Conservation (phyloP, 1,140 invertebrate species). For the Orussus abietinus region DNA sequence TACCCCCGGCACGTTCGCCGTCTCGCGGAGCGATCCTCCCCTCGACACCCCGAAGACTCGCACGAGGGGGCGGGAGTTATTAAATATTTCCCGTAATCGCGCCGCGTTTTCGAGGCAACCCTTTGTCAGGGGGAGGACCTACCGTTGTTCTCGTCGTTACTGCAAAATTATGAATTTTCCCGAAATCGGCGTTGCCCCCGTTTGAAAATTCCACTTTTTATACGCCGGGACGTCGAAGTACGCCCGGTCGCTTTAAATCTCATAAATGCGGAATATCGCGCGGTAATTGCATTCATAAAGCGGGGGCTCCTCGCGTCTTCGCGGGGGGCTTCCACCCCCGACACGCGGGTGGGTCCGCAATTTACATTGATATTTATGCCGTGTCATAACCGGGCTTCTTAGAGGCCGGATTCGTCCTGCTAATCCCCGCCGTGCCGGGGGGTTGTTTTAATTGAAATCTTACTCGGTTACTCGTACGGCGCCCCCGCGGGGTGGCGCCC, state of each 20-base stretch:
- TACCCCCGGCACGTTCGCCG: constrained; percentile 17
- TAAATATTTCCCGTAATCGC: too few species aligned
- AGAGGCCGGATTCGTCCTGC: constrained; percentile 49
- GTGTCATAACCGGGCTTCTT: constrained; percentile 49
- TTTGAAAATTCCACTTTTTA: too few species aligned
- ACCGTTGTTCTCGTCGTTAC: too few species aligned
- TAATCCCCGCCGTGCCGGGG: constrained; percentile 49
- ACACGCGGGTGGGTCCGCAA: constrained; percentile 35
- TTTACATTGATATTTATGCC: constrained; percentile 56
- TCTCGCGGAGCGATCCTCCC: too few species aligned
- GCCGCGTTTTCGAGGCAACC: too few species aligned
- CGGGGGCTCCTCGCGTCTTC: neutral
- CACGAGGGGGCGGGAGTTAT: too few species aligned
- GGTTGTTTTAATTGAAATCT: constrained; percentile 57
- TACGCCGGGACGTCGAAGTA: too few species aligned
- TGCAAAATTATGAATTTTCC: too few species aligned
- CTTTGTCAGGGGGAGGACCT: too few species aligned
- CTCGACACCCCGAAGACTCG: too few species aligned
- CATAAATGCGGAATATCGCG: constrained; percentile 49
- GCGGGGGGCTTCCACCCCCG: constrained; percentile 25
- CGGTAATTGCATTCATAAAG: constrained; percentile 50
- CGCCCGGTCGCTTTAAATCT: constrained; percentile 40
- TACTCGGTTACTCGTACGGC: constrained; percentile 39
- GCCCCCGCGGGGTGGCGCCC: too few species aligned
- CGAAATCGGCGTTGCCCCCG: too few species aligned